These are phyloP conservation scores for Thaumatotibia leucotreta DNA, from an alignment of 1,140 invertebrate species.

Conservation along the genomic window DNA sequence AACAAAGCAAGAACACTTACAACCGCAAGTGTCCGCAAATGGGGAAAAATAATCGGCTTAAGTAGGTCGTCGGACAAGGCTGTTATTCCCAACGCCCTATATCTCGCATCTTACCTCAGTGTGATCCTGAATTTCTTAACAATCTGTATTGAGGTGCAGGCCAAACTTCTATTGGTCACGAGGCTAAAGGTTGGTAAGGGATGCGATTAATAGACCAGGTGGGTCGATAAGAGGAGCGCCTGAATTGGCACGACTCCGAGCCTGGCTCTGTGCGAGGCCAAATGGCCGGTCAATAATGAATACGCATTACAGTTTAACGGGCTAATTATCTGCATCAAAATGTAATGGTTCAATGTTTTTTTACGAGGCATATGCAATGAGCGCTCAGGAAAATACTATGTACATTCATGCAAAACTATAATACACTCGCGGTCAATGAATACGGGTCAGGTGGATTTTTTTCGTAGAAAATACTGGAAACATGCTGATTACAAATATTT, in stretches of 20 bases:
- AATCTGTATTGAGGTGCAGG: no score
- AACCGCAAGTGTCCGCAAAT: neutral
- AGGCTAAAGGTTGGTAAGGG: neutral
- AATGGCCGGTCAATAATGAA: constrained; percentile 6
- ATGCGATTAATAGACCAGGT: neutral
- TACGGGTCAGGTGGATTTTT: no score
- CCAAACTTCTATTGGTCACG: neutral
- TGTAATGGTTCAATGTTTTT: no score
- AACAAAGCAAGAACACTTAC: neutral
- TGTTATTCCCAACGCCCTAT: neutral
- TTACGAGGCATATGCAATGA: no score
- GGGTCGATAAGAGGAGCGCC: neutral
- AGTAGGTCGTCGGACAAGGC: neutral
- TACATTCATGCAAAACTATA: no score
- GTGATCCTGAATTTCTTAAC: no score
- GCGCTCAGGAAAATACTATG: no score
- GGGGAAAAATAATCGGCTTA: constrained; percentile 4
- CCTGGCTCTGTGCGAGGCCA: neutral
- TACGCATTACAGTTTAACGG: neutral
- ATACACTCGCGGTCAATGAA: no score
- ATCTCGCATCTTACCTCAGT: no score
- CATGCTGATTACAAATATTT: no score
- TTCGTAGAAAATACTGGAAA: no score
- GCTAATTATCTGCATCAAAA: constrained; percentile 2
- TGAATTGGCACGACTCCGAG: constrained; percentile 11